phyloP scores from a whole-genome alignment of 2,113 vertebrate genomes.

The Grallaria varia region DNA sequence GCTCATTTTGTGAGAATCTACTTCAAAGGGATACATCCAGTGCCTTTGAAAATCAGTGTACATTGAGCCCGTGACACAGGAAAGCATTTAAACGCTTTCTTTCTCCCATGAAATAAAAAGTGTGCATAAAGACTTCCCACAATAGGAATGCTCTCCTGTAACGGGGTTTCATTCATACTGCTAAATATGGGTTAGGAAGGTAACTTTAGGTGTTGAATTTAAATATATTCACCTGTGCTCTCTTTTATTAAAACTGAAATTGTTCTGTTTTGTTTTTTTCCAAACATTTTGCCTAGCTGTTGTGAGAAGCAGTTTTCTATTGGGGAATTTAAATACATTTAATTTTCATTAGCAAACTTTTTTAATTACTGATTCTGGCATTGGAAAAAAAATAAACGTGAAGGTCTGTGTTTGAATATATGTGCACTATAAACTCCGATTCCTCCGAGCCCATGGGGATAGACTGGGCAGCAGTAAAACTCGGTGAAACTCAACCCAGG shows the following conservation, averaged over 20 bases:
- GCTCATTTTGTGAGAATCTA: neutral
- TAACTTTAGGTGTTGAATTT: constrained; percentile 5
- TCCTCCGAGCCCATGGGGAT: neutral
- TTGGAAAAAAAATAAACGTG: neutral
- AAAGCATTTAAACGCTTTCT: constrained; percentile 53
- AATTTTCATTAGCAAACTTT: neutral
- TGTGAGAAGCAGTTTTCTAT: neutral
- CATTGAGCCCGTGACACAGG: neutral
- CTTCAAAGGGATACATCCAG: constrained; percentile 3
- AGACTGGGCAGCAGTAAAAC: neutral
- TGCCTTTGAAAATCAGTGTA: neutral
- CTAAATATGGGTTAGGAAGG: constrained; percentile 60
- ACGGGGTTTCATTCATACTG: constrained; percentile 39
- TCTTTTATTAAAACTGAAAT: neutral
- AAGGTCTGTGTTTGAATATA: neutral
- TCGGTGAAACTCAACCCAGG: neutral
- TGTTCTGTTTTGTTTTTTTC: neutral
- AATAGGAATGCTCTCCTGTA: constrained; percentile 35
- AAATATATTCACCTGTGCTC: neutral
- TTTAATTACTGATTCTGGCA: neutral
- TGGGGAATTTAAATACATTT: neutral
- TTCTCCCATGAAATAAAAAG: constrained; percentile 37
- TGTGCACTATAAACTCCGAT: neutral
- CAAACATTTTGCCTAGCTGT: neutral
- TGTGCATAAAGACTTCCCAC: constrained; percentile 31